Conservation (phyloP, 1,140 invertebrate genomes). For the Brachionus manjavacas region DNA sequence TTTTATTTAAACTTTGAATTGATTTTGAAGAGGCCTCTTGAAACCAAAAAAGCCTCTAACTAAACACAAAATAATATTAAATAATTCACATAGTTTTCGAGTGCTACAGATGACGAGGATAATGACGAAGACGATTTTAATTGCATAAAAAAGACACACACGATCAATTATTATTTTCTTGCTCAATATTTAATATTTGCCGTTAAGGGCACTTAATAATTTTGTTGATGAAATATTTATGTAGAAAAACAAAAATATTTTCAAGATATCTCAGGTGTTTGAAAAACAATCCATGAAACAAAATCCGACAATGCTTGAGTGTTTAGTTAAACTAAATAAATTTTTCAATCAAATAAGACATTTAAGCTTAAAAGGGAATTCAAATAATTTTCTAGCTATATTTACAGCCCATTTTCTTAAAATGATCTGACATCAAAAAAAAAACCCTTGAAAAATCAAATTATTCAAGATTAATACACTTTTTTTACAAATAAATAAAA, state of each 20-base stretch:
- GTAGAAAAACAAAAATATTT: background rate
- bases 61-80: constrained; percentile 21
- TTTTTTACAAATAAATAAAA: too few relatives aligned
- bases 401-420: too few relatives aligned
- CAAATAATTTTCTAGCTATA: background rate
- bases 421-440: background rate
- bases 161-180: constrained; percentile 1
- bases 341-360: background rate
- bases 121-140: background rate
- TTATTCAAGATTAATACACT: too few relatives aligned
- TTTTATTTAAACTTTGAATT: constrained; percentile 18
- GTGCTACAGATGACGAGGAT: constrained; percentile 26
- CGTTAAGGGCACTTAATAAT: background rate
- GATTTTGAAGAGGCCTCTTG: constrained; percentile 19
- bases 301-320: background rate
- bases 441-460: too few relatives aligned
- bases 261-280: constrained; percentile 19
- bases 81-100: constrained; percentile 23
- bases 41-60: background rate
- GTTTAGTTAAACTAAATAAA: background rate
- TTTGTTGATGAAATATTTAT: constrained; percentile 17
- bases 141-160: background rate
- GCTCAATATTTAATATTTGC: constrained; percentile 22
- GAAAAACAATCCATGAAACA: constrained; percentile 19
- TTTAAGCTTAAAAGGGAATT: background rate